phyloP scores from a whole-genome alignment of 2,113 vertebrate genomes.

The Cinclus cinclus region DNA sequence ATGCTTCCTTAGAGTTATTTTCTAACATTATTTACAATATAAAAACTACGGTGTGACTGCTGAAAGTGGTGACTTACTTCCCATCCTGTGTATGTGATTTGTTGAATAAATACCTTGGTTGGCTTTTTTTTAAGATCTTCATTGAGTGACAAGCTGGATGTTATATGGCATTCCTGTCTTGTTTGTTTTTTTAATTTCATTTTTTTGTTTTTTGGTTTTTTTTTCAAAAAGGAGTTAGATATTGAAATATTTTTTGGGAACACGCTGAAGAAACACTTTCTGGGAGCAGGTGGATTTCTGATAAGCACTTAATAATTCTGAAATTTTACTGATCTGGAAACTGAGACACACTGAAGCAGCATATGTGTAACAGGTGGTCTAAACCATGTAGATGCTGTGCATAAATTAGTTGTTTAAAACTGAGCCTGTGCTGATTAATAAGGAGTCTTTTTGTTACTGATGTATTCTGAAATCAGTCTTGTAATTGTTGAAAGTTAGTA shows the following conservation, averaged over 20 bases:
- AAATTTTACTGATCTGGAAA: constrained; percentile 4
- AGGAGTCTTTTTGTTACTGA: constrained; percentile 8
- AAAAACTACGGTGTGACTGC: not conserved
- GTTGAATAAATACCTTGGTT: not conserved
- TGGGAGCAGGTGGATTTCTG: not conserved
- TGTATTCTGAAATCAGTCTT: constrained; percentile 18
- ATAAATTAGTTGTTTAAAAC: constrained; percentile 47
- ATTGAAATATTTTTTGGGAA: not conserved
- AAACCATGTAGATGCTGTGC: constrained; percentile 2
- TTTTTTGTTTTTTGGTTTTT: not conserved
- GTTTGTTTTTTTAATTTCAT: not conserved
- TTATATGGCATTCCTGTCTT: not conserved
- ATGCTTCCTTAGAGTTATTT: not conserved
- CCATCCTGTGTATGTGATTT: not conserved
- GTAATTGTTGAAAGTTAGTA: not conserved
- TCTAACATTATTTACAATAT: not conserved
- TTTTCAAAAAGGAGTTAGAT: not conserved
- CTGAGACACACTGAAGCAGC: not conserved
- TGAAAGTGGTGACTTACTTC: not conserved
- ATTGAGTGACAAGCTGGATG: not conserved
- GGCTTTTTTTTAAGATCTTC: not conserved
- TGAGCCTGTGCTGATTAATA: constrained; percentile 1
- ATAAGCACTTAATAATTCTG: not conserved
- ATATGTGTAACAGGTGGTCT: constrained; percentile 51
- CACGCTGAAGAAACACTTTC: not conserved